phyloP scores from a whole-genome alignment of 2,888 invertebrate species.

The Scaptomyza reducta region DNA sequence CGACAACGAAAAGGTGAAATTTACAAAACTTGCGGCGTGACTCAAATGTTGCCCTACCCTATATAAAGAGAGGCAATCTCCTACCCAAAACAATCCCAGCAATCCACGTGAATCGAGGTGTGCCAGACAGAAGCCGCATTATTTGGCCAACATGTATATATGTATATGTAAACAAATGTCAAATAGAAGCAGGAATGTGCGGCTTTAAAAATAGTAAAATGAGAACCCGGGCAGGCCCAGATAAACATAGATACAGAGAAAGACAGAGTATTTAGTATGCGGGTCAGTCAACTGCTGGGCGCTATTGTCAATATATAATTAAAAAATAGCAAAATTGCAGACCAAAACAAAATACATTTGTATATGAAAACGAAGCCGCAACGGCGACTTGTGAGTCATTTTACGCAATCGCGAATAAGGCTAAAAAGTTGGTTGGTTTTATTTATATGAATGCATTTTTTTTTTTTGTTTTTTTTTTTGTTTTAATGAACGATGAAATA shows the following conservation, averaged over 20 bases:
- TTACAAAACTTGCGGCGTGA: conserved; percentile 44
- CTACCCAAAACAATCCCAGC: neutral
- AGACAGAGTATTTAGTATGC: conserved; percentile 33
- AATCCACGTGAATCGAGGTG: conserved; percentile 41
- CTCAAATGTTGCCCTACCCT: conserved; percentile 52
- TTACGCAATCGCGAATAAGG: conserved; percentile 63
- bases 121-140: conserved; percentile 57
- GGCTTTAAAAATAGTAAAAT: conserved; percentile 64
- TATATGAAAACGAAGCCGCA: conserved; percentile 38
- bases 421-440: conserved; percentile 51
- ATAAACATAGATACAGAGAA: conserved; percentile 37
- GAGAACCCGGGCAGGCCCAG: conserved; percentile 62
- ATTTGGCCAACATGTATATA: conserved; percentile 26
- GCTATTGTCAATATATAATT: conserved; percentile 13
- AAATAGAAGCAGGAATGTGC: conserved; percentile 25
- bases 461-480: neutral
- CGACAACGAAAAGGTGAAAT: conserved; percentile 17
- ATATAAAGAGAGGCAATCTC: neutral
- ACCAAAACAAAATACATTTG: conserved; percentile 55
- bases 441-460: too few species aligned
- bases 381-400: conserved; percentile 67
- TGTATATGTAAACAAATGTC: conserved; percentile 49
- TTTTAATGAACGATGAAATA: conserved; percentile 32
- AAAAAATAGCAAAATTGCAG: conserved; percentile 30
- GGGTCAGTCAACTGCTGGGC: conserved; percentile 52